Percentiles rank a stretch among this genome's conserved stretches.
phyloP scores from a whole-genome alignment of 2,888 invertebrate species.

The Yponomeuta cagnagella region DNA sequence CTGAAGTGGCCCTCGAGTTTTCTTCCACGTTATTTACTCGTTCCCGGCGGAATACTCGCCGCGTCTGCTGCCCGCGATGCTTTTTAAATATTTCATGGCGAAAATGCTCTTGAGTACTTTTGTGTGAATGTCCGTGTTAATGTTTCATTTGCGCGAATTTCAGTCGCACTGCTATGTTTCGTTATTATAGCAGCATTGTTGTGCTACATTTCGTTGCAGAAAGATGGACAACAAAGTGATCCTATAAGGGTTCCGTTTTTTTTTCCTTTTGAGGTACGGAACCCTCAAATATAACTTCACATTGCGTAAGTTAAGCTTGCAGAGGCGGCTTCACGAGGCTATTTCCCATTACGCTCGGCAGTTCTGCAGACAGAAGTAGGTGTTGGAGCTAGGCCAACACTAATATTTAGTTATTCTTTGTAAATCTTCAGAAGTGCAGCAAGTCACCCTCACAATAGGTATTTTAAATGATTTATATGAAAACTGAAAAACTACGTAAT shows the following conservation, averaged over 20 bases:
- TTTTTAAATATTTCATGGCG: constrained; percentile 41
- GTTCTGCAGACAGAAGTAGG: constrained; percentile 33
- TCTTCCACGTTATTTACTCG: constrained; percentile 33
- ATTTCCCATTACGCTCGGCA: constrained; percentile 47
- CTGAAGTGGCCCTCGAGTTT: constrained; percentile 39
- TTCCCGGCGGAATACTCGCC: constrained; percentile 24
- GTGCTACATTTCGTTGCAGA: background rate
- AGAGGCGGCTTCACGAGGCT: constrained; percentile 40
- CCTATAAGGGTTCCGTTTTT: no score
- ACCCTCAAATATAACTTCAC: background rate
- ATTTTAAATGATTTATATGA: no score
- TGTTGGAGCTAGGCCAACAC: constrained; percentile 47
- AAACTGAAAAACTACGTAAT: no score
- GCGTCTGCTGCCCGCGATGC: constrained; percentile 19
- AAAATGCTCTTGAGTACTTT: constrained; percentile 23
- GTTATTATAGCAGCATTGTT: background rate
- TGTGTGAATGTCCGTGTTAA: background rate
- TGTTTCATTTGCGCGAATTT: background rate
- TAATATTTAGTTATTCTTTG: constrained; percentile 43
- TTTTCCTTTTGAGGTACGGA: no score
- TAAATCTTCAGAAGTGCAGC: no score
- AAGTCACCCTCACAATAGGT: background rate
- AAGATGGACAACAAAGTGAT: no score
- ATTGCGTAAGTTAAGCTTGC: constrained; percentile 14
- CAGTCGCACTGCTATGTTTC: background rate